A percentile compares a stretch with the other conserved stretches of the same genome.
Conservation (phyloP, 2,113 vertebrate genomes). For the Cryptotis parvus region DNA sequence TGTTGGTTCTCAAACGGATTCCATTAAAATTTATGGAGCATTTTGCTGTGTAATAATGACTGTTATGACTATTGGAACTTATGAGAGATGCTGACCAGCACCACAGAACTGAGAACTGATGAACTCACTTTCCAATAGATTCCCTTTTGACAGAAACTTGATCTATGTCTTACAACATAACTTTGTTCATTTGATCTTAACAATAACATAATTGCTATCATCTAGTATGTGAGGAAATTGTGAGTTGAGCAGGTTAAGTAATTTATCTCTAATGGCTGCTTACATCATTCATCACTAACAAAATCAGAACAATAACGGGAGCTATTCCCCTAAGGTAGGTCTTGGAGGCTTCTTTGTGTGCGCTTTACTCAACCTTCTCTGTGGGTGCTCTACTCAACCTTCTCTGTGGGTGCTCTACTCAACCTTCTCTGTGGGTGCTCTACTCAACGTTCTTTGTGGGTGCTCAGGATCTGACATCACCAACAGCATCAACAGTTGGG, state of each 20-base stretch:
- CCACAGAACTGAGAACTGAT: neutral
- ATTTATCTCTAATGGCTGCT: neutral
- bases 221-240: constrained; percentile 4
- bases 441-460: too few relatives aligned
- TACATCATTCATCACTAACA: neutral
- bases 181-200: neutral
- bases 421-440: too few relatives aligned
- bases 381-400: too few relatives aligned
- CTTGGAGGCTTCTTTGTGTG: too few relatives aligned
- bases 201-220: neutral
- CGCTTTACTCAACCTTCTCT: too few relatives aligned
- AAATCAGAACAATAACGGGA: neutral
- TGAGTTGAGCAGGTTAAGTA: neutral
- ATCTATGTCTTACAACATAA: neutral
- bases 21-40: constrained; percentile 14
- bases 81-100: neutral
- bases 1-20: neutral
- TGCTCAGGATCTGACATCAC: too few relatives aligned
- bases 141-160: neutral
- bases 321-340: too few relatives aligned
- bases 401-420: too few relatives aligned
- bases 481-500: too few relatives aligned
- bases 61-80: neutral
- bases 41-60: constrained; percentile 10
- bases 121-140: neutral